phyloP scores from a whole-genome alignment of 1,140 invertebrate species.

The Papilio aristodemus region DNA sequence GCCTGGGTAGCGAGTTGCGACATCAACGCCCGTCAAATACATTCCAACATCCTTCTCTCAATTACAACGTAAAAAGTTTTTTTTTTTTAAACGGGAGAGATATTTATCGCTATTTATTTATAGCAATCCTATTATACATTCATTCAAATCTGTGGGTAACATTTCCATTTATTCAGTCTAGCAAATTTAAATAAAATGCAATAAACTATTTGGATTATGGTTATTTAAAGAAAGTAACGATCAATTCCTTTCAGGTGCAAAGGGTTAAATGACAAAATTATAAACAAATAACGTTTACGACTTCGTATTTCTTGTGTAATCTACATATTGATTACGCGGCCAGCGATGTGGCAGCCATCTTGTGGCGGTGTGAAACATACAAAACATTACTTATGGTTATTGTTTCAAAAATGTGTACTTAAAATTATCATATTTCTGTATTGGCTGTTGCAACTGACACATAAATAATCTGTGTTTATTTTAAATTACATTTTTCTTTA shows the following conservation, averaged over 20 bases:
- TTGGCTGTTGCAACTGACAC: background rate
- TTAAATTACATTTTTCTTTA: conserved; percentile 6
- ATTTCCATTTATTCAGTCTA: no score
- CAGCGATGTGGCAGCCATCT: conserved; percentile 1
- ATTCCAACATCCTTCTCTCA: background rate
- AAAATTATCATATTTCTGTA: conserved; percentile 24
- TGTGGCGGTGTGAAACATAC: background rate
- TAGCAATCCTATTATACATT: no score
- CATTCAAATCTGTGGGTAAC: no score
- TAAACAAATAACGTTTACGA: conserved; percentile 20
- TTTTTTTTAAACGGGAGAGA: no score
- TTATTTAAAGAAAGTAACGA: background rate
- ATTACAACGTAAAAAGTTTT: background rate
- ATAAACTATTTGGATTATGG: conserved; percentile 6
- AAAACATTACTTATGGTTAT: conserved; percentile 20
- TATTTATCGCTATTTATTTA: background rate
- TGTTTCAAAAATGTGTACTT: conserved; percentile 19
- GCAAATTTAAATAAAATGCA: background rate
- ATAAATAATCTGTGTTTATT: conserved; percentile 27
- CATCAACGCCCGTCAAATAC: background rate
- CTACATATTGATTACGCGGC: background rate
- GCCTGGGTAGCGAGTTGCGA: background rate
- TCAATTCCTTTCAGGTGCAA: background rate
- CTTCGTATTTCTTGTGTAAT: conserved; percentile 9
- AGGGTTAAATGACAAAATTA: conserved; percentile 12